Base-by-base conservation (phyloP, 2,113 vertebrate genomes). In the Diadophis punctatus region DNA sequence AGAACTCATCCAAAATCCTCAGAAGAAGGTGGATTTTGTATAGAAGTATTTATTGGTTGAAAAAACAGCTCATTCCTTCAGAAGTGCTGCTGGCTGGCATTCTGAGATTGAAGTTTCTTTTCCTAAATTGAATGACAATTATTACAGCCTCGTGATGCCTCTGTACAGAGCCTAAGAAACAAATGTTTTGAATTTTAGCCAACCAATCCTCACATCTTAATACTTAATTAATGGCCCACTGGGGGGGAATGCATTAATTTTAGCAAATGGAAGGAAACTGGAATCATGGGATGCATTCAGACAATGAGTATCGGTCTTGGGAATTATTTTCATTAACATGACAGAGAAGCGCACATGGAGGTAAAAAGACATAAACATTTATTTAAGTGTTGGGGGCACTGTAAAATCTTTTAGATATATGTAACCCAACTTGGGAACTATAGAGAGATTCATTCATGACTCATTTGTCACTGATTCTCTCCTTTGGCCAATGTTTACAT, bases 221-320 rank as follows among this genome's bases (percentile, higher is more conserved):
- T 85, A 12, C 43, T 90, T 86, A 90, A 90, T 51, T 92, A 88
- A 92, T 90, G 58, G 88, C 87, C 68, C 74, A 86, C 53, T 30
- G 55, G 74, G 52, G 23, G 86, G 20, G 60, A 55, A 92, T 63
- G 53, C 43, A 92, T 90, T 89, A 58, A 90, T 90, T 53, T 92
- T 58, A 74, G 43, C 53, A 92, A 48, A 46, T 60, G 43, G 92
- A 90, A 92, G n/a, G 85, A 92, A 85, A 56, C 39, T 46, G 11
- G 49, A 52, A 63, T 89, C 58, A 56, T 58, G 18, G 25, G 49
- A 74, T 9, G 87, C 30, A 43, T 86, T 89, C 30, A 89, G 49
- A 52, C 27, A 16, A 86, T 30, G 52, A 30, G 46, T 86, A 92
- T 22, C 30, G 22, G 46, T 60, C 88, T 85, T 90, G 88, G 53